Evolutionary conservation across 2,797 vertebrate genomes (phyloP).

Genomic region (Ataeniobius toweri): DNA sequence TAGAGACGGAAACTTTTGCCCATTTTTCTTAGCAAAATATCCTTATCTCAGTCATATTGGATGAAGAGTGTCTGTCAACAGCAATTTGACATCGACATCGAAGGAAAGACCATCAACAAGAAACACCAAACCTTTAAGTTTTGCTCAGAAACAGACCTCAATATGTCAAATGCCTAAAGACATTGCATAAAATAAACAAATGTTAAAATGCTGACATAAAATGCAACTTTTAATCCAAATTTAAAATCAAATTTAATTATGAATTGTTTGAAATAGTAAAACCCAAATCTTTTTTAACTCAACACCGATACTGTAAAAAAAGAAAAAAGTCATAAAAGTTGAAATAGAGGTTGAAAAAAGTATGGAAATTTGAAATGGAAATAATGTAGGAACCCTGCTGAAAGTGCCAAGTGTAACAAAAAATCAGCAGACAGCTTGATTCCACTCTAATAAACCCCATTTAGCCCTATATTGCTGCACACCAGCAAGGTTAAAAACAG

Average conservation of each 20-base stretch:
- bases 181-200: too few species aligned
- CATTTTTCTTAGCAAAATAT: background rate
- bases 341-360: background rate
- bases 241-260: background rate
- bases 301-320: background rate
- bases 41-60: too few species aligned
- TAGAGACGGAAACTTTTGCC: too few species aligned
- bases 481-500: constrained; percentile 27
- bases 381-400: background rate
- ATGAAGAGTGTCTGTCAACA: background rate
- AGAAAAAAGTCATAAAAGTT: background rate
- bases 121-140: too few species aligned
- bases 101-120: background rate
- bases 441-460: constrained; percentile 13
- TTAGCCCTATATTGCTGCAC: background rate
- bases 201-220: background rate
- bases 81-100: background rate
- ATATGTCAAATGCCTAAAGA: too few species aligned
- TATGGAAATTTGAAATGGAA: background rate
- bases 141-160: too few species aligned
- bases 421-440: background rate
- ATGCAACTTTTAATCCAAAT: background rate
- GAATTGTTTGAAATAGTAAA: background rate
- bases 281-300: background rate
- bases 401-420: background rate